Conservation (phyloP, 2,113 vertebrate species). For the Myanophis thanlyinensis region DNA sequence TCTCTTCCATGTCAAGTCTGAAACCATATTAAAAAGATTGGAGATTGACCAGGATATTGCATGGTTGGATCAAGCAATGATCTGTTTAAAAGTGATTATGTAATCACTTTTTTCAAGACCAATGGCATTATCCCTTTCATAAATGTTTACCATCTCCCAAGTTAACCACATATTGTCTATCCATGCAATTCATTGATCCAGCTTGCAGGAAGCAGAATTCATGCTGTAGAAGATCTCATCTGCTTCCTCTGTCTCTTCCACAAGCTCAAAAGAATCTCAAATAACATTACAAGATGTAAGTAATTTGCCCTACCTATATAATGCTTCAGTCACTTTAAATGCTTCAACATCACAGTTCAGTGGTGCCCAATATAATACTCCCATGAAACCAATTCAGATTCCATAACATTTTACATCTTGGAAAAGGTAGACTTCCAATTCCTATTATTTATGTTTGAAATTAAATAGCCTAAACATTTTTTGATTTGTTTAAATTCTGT, state of each 20-base stretch:
- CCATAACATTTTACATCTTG: background rate
- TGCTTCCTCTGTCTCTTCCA: background rate
- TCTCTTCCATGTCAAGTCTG: background rate
- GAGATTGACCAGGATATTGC: background rate
- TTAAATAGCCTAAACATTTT: background rate
- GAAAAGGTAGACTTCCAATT: background rate
- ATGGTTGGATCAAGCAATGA: background rate
- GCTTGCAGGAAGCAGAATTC: background rate
- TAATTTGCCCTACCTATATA: background rate
- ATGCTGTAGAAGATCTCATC: background rate
- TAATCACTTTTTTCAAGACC: background rate
- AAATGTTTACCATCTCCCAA: background rate
- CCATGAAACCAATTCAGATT: background rate
- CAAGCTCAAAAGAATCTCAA: background rate
- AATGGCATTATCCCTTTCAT: background rate
- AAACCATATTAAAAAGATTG: background rate
- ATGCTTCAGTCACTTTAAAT: background rate
- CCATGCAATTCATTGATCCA: background rate
- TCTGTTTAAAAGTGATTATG: background rate
- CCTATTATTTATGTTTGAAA: background rate
- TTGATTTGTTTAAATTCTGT: background rate
- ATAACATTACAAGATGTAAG: background rate
- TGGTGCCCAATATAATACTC: background rate
- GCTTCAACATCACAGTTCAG: background rate
- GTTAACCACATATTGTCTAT: background rate